Percentiles rank a stretch among this genome's conserved stretches.
phyloP scores from a whole-genome alignment of 2,797 vertebrate species.

The Mionectes olivaceus region DNA sequence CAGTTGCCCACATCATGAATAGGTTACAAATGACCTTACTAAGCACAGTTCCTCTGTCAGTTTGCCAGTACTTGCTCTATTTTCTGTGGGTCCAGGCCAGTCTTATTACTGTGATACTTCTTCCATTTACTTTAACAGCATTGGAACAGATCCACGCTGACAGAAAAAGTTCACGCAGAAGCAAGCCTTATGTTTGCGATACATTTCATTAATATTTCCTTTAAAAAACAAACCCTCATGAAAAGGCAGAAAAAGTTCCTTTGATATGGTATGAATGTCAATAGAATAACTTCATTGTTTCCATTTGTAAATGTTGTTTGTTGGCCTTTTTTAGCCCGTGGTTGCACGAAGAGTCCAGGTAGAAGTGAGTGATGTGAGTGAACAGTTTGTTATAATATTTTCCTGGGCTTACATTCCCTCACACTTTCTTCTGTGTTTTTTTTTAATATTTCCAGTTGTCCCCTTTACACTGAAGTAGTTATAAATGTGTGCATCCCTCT shows the following conservation, averaged over 20 bases:
- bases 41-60: background rate
- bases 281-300: background rate
- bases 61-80: background rate
- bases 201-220: slow-evolving; percentile 17
- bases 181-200: background rate
- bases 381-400: background rate
- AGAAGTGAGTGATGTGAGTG: background rate
- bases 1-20: slow-evolving; percentile 5
- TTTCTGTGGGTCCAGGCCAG: slow-evolving; percentile 18
- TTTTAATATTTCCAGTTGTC: background rate
- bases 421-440: background rate
- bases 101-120: background rate
- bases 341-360: background rate
- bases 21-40: background rate
- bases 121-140: background rate
- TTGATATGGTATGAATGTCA: background rate
- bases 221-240: background rate
- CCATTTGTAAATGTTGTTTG: background rate
- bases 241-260: slow-evolving; percentile 1
- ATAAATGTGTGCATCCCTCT: background rate
- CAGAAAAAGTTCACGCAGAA: background rate
- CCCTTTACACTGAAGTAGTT: background rate
- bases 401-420: background rate
- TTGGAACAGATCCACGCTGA: background rate
- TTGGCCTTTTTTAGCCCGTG: background rate